Percentiles rank a stretch among this genome's conserved stretches.
These are phyloP conservation scores for Nematopogon swammerdamellus DNA, from an alignment of 2,888 invertebrate species.

Conservation along the genomic window DNA sequence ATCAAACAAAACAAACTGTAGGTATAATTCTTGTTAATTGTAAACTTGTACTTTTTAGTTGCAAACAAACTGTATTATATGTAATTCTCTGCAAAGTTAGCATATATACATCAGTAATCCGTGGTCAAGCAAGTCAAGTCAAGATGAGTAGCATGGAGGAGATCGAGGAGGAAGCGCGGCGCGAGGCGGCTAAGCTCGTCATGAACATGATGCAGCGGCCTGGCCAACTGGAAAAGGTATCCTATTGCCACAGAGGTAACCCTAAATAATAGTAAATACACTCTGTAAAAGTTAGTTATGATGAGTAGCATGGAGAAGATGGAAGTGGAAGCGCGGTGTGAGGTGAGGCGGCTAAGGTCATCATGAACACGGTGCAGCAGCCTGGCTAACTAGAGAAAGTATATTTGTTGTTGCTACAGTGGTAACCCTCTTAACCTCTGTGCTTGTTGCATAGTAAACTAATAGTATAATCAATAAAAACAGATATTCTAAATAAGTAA, in stretches of 20 bases:
- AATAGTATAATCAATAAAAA: too few relatives aligned
- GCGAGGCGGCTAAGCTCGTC: conserved; percentile 78
- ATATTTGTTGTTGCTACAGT: conserved; percentile 19
- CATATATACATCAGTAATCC: too few relatives aligned
- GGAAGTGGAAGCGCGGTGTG: conserved; percentile 73
- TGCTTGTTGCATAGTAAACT: neutral
- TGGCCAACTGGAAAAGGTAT: conserved; percentile 90
- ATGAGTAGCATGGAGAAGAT: conserved; percentile 72
- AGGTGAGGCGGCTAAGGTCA: conserved; percentile 69
- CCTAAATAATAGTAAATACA: conserved; percentile 21
- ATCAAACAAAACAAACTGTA: too few relatives aligned
- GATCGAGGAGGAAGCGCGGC: conserved; percentile 74
- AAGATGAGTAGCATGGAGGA: too few relatives aligned
- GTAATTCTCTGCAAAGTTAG: too few relatives aligned
- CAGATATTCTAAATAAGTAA: too few relatives aligned
- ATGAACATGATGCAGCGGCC: conserved; percentile 92
- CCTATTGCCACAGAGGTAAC: conserved; percentile 17
- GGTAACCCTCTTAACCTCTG: conserved; percentile 8
- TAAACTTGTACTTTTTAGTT: too few relatives aligned
- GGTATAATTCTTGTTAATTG: too few relatives aligned
- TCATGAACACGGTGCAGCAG: conserved; percentile 88
- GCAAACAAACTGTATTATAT: too few relatives aligned
- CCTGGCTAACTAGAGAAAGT: conserved; percentile 95
- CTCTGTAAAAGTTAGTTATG: conserved; percentile 1
- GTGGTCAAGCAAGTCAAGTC: too few relatives aligned